Evolutionary conservation across 2,888 invertebrate genomes (phyloP).

Genomic region (Cephonodes hylas): DNA sequence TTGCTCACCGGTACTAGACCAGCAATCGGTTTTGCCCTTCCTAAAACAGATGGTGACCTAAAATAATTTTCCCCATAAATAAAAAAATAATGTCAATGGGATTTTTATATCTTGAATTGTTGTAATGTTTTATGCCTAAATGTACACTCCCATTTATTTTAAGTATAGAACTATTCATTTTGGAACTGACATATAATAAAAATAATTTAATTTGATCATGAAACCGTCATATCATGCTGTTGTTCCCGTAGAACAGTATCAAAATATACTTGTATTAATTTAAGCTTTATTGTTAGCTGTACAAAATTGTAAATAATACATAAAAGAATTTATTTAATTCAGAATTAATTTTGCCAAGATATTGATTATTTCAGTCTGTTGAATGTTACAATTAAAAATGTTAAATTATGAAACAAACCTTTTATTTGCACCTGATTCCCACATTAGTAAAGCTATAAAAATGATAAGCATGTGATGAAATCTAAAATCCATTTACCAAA

Average conservation of each 20-base stretch:
- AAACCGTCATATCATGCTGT: constrained; percentile 13
- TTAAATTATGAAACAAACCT: constrained; percentile 32
- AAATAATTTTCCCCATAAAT: no score
- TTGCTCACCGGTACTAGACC: no score
- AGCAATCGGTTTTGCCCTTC: no score
- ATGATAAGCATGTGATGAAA: no score
- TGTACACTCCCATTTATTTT: constrained; percentile 2
- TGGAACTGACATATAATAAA: constrained; percentile 3
- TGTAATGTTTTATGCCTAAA: neutral
- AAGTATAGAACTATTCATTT: constrained; percentile 8
- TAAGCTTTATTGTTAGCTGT: constrained; percentile 14
- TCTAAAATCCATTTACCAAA: no score
- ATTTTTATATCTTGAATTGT: neutral
- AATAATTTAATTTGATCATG: neutral
- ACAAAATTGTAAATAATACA: constrained; percentile 24
- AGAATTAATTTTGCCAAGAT: constrained; percentile 37
- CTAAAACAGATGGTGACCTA: neutral
- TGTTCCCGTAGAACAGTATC: constrained; percentile 12
- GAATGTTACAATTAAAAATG: constrained; percentile 33
- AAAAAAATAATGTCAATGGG: no score
- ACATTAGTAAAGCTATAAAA: neutral
- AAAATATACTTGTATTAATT: constrained; percentile 15
- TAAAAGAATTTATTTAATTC: constrained; percentile 35
- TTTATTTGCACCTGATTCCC: constrained; percentile 13
- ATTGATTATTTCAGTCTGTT: constrained; percentile 39